Evolutionary conservation across 2,888 invertebrate genomes (phyloP), one percentile per base, ranked within the genome.

Genomic region (Stenoptilia bipunctidactyla): DNA sequence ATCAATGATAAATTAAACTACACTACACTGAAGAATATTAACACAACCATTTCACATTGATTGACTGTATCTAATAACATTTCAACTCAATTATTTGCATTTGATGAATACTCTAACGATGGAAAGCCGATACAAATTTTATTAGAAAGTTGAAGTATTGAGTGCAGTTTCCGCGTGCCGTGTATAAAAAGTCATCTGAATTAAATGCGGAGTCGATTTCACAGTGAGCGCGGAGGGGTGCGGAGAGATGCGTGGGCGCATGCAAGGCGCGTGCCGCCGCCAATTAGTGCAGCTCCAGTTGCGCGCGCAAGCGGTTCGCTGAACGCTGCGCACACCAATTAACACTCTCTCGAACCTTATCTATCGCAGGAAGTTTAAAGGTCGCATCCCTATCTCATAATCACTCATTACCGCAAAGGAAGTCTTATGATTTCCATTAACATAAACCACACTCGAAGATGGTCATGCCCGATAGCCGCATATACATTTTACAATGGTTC

Each of bases 261-360:
- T 63, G 69, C 67, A 64, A 71, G 73, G 77, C 80, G 80, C 79
- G 79, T 80, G 80, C 80, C 76, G 56, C 52, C 47, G 70, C 77
- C 79, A 82, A 83, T 83, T 83, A 82, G 83, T 80, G 76, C 69
- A 74, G 82, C 80, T 83, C 80, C 73, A 82, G 71, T 83, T 82
- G 69, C 68, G 66, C 66, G 65, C 71, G 73, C 73, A 73, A 68
- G 61, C 70, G 72, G 71, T 70, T 71, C 70, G 70, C 63, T 71
- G 69, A 9, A 12, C 27, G 43, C 39, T 52, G n/a, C n/a, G n/a
- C n/a, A n/a, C n/a, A 40, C 53, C 68, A 67, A 68, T 72, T 71
- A 71, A 66, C 71, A 70, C 70, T 68, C 66, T 65, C 62, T 65
- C 56, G 47, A 20, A 54, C 55, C 57, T 61, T 64, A 56, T 60